Percentiles rank a stretch among this genome's conserved stretches.
Evolutionary conservation across 2,797 vertebrate genomes (phyloP).

Genomic region (Etheostoma perlongum): DNA sequence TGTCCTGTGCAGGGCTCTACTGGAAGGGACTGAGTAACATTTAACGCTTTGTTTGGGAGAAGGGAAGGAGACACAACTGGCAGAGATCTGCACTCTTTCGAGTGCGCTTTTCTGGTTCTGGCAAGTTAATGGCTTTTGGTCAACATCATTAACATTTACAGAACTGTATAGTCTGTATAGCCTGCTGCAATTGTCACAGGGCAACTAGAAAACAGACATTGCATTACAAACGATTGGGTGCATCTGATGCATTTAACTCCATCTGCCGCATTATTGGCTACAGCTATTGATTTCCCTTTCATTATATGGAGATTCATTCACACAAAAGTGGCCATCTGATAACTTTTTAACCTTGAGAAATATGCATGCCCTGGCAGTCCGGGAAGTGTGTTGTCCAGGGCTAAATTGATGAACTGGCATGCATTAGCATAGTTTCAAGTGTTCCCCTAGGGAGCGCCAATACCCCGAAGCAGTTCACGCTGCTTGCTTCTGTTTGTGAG

Average conservation of each 20-base stretch:
- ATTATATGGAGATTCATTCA: slow-evolving; percentile 78
- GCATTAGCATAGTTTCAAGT: slow-evolving; percentile 77
- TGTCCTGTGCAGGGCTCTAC: too few relatives aligned
- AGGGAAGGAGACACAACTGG: not conserved
- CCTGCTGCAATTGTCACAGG: slow-evolving; percentile 25
- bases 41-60: not conserved
- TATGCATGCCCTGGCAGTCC: slow-evolving; percentile 69
- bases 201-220: slow-evolving; percentile 40
- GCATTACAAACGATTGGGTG: slow-evolving; percentile 51
- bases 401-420: slow-evolving; percentile 82
- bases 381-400: slow-evolving; percentile 55
- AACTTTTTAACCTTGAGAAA: slow-evolving; percentile 83
- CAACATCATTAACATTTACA: slow-evolving; percentile 6
- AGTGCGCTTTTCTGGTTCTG: not conserved
- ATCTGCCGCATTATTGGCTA: slow-evolving; percentile 69
- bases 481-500: slow-evolving; percentile 37
- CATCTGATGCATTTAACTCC: slow-evolving; percentile 65
- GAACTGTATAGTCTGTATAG: slow-evolving; percentile 20
- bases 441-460: slow-evolving; percentile 70
- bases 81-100: not conserved
- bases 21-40: too few relatives aligned
- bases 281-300: slow-evolving; percentile 76
- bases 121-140: slow-evolving; percentile 30
- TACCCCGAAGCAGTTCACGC: slow-evolving; percentile 60
- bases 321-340: slow-evolving; percentile 59